phyloP scores from a whole-genome alignment of 2,113 vertebrate species.

The Thymallus thymallus region DNA sequence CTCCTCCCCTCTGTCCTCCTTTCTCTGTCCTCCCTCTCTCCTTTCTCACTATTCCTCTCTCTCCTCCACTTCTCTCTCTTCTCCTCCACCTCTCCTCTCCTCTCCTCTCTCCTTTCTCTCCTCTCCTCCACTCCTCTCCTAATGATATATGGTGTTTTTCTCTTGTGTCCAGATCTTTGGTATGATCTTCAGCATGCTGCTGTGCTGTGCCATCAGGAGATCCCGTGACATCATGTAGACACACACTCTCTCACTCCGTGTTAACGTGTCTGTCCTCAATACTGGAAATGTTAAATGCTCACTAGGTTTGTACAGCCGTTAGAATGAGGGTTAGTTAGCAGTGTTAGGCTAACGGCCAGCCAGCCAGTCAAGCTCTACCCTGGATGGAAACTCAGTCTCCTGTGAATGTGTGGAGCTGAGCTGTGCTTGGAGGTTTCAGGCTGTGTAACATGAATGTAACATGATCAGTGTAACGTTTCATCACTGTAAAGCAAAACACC shows the following conservation, averaged over 20 bases:
- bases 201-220: constrained; percentile 89
- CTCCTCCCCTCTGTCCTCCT: too few relatives aligned
- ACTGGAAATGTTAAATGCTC: too few relatives aligned
- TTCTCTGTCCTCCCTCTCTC: too few relatives aligned
- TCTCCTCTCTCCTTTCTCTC: not conserved
- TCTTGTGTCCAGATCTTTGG: constrained; percentile 82
- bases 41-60: not conserved
- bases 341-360: too few relatives aligned
- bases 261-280: constrained; percentile 7
- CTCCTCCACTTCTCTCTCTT: not conserved
- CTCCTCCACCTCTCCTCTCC: too few relatives aligned
- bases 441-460: not conserved
- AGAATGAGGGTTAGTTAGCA: not conserved
- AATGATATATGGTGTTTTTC: not conserved
- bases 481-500: constrained; percentile 6
- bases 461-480: not conserved
- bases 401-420: constrained; percentile 41
- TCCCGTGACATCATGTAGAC: constrained; percentile 84
- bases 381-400: constrained; percentile 28
- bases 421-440: not conserved
- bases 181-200: constrained; percentile 96
- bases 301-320: not conserved
- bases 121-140: not conserved
- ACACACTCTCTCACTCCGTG: not conserved
- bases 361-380: constrained; percentile 11